Conservation (phyloP, 2,113 vertebrate species). For the Mystacornis crossleyi region DNA sequence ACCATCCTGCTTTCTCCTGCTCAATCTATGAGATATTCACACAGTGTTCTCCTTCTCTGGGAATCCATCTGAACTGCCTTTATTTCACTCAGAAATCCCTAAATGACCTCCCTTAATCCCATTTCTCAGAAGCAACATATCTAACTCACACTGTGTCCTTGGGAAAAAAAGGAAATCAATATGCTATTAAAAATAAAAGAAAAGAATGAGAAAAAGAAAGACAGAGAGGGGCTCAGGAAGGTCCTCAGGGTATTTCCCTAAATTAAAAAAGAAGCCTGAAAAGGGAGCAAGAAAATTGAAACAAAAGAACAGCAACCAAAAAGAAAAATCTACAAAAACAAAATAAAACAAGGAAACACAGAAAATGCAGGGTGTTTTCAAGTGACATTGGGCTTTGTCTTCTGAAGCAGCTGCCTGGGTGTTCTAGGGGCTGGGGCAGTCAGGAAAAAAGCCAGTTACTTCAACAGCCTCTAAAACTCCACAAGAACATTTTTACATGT, state of each 20-base stretch:
- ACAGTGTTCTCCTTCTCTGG: neutral
- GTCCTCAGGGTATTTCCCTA: slow-evolving; percentile 21
- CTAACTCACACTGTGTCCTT: slow-evolving; percentile 8
- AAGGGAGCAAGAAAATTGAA: neutral
- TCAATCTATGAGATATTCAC: neutral
- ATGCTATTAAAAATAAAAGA: slow-evolving; percentile 11
- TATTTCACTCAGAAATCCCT: neutral
- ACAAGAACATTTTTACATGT: neutral
- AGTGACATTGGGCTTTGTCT: neutral
- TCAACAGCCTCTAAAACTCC: neutral
- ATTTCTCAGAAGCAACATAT: neutral
- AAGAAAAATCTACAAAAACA: neutral
- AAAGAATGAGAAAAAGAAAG: neutral
- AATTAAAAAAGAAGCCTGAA: slow-evolving; percentile 47
- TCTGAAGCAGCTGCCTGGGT: neutral
- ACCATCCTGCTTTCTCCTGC: neutral
- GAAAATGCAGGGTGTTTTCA: neutral
- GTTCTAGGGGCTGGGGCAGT: neutral
- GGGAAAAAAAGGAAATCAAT: neutral
- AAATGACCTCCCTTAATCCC: neutral
- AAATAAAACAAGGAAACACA: neutral
- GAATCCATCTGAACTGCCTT: neutral
- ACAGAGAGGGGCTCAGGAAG: neutral
- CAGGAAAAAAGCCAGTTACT: neutral
- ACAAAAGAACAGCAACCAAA: neutral